These are phyloP conservation scores for Anarrhichthys ocellatus DNA, from an alignment of 2,113 vertebrate genomes.

Conservation along the genomic window DNA sequence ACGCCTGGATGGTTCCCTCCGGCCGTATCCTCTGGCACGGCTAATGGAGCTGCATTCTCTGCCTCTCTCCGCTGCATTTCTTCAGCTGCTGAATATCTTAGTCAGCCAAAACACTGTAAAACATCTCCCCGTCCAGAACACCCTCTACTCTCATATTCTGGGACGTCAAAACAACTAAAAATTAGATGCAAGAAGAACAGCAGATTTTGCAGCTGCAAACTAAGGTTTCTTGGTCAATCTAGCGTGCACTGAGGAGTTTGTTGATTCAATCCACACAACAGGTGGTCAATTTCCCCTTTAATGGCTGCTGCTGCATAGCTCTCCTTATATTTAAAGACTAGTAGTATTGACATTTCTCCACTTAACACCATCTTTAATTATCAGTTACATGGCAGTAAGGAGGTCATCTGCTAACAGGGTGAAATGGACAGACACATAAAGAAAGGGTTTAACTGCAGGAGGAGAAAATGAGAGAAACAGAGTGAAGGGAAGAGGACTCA, in stretches of 20 bases:
- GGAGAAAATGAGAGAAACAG: background rate
- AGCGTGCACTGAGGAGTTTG: background rate
- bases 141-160: too few relatives aligned
- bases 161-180: too few relatives aligned
- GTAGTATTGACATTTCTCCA: background rate
- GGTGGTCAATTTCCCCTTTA: background rate
- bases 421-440: background rate
- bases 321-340: background rate
- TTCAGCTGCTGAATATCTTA: too few relatives aligned
- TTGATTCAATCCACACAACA: background rate
- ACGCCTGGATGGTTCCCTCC: too few relatives aligned
- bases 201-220: background rate
- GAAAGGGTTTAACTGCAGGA: background rate
- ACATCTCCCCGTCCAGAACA: too few relatives aligned
- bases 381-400: background rate
- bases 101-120: too few relatives aligned
- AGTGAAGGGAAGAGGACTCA: background rate
- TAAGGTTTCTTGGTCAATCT: background rate
- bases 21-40: too few relatives aligned
- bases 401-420: constrained; percentile 2
- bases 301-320: background rate
- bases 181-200: too few relatives aligned
- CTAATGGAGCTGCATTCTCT: too few relatives aligned
- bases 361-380: background rate
- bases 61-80: too few relatives aligned